Evolutionary conservation across 2,113 vertebrate species (phyloP), one percentile per base, ranked within the genome.

Genomic region (Gulo gulo): DNA sequence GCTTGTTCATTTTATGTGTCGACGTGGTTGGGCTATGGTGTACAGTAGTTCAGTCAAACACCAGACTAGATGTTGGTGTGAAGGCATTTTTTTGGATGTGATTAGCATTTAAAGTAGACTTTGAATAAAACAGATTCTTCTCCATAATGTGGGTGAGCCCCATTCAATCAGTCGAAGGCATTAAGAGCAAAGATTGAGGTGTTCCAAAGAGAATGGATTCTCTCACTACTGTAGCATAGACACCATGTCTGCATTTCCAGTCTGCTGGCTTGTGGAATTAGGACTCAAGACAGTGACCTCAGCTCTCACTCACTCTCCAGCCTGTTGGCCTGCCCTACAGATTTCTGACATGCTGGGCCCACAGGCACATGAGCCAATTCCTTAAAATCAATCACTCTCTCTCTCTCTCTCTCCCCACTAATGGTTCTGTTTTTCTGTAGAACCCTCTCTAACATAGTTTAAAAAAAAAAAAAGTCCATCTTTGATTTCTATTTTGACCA

Each of bases 11-110:
- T 76, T 42, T 14, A 23, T 20, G 36, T 16, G 15, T 47, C 24
- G 14, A 0, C 8, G 10, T 52, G 18, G 4, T 45, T 52, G 18
- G n/a, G 24, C 36, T 45, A 23, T 3, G 11, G 45, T 6, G 0
- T 7, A 52, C 34, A 6, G 55, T 18, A 29, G 8, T 39, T 65
- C 2, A 24, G 34, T 45, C 57, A 15, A 73, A 81, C 9, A 69
- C 11, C 42, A 59, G 55, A 52, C 0, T 31, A 34, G 45, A 42
- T 23, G 18, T 65, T 18, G 65, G n/a, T 61, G n/a, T 7, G 36
- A 76, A 78, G 55, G 47, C 42, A 29, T 65, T 34, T 87, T 50
- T 42, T 59, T 39, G 69, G 20, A 45, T 57, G 16, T 24, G 16
- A 63, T 82, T 86, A 71, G 57, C 67, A 78, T 36, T 73, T 61